Base-by-base conservation (phyloP, 2,888 invertebrate species). In the Drosophila algonquin region DNA sequence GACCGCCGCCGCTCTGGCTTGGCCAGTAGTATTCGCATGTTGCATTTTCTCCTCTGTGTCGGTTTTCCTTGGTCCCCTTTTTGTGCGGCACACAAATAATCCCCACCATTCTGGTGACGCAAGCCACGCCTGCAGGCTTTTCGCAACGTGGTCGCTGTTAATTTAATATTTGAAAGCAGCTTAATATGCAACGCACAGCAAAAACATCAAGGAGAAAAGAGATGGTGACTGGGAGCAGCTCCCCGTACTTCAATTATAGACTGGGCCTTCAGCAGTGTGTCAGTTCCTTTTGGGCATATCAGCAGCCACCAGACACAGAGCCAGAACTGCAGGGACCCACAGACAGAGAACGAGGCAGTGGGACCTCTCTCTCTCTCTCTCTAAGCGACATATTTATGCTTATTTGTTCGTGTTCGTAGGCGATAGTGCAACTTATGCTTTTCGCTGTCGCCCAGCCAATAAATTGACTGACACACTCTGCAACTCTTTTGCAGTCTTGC, bases 111-210 rank as follows among this genome's bases (percentile, higher is more conserved):
- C 67, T 40, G 53, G 48, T 56, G 74, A 53, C 67, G 70, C 73
- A 59, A 56, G 46, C 35, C 35, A 50, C 46, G 57, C 45, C 51
- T 55, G 64, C 71, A 58, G 65, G 73, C 65, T 57, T 72, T 73
- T 72, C 44, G 68, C 69, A 67, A 67, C 69, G 67, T n/a, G 77
- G 67, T 50, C 68, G 72, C 75, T 87, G 81, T 87, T 86, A 89
- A 86, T 86, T 87, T 86, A 89, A 89, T 86, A 84, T 88, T 82
- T 87, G 78, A 84, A 84, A 87, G 82, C 81, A 78, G 87, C 85
- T 89, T 86, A 80, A 81, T 80, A 84, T 81, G 80, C 85, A 85
- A 73, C 74, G 78, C 77, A 59, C 73, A 73, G 67, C 64, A 79
- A 59, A 69, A 58, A 56, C 48, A 54, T 24, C 52, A 57, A 21